Conservation (phyloP, 1,140 invertebrate genomes). For the Tetramorium simillimum region DNA sequence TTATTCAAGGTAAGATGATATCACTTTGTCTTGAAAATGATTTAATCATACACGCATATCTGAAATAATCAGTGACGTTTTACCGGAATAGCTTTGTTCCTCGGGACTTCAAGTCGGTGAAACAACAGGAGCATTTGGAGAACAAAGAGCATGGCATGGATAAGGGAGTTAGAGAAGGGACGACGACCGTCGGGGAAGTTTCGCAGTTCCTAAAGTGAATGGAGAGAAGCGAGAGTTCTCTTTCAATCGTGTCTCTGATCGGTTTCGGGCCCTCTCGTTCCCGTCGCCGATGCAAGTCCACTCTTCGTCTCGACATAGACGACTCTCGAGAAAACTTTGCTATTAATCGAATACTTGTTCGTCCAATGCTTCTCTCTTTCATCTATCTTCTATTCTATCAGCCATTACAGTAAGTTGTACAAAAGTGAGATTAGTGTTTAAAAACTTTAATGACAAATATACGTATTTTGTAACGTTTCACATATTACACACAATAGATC, state of each 20-base stretch:
- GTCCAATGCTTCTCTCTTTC: constrained; percentile 19
- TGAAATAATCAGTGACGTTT: constrained; percentile 65
- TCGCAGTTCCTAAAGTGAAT: constrained; percentile 43
- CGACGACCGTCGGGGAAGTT: constrained; percentile 45
- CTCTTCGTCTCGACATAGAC: not conserved
- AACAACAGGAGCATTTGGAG: constrained; percentile 31
- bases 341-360: constrained; percentile 66
- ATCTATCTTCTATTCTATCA: not conserved
- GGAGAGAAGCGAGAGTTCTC: constrained; percentile 46
- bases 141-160: constrained; percentile 62
- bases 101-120: not conserved
- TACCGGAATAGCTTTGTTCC: constrained; percentile 54
- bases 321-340: constrained; percentile 61
- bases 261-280: constrained; percentile 15
- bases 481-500: not conserved
- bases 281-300: not conserved
- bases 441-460: not conserved
- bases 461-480: not conserved
- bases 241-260: constrained; percentile 52
- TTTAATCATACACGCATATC: constrained; percentile 19
- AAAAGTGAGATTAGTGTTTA: not conserved
- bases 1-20: not conserved
- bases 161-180: constrained; percentile 19
- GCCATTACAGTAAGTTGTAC: not conserved
- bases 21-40: constrained; percentile 20